Conservation (phyloP, 2,797 vertebrate genomes). For the Apogon hyalosoma region DNA sequence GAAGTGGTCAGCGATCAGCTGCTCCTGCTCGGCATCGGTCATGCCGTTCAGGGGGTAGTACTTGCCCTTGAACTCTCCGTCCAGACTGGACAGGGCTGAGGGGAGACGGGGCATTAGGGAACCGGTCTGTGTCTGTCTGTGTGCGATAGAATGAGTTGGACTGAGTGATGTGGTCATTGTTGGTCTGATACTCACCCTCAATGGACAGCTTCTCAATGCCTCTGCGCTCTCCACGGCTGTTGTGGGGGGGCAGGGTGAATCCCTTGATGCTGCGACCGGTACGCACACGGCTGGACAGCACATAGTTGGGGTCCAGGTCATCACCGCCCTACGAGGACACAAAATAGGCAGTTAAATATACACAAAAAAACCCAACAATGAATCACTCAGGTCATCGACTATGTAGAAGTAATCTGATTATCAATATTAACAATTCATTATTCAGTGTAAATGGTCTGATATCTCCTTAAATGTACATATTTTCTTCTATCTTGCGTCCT, state of each 20-base stretch:
- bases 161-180: neutral
- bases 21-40: conserved; percentile 95
- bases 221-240: conserved; percentile 95
- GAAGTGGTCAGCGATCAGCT: conserved; percentile 96
- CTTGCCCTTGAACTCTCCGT: conserved; percentile 94
- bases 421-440: too few species aligned
- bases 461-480: too few species aligned
- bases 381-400: neutral
- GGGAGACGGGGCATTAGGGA: neutral
- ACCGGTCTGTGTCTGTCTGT: neutral
- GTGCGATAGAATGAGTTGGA: neutral
- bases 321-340: conserved; percentile 88
- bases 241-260: conserved; percentile 96
- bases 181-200: conserved; percentile 84
- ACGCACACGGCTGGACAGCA: conserved; percentile 96
- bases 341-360: too few species aligned
- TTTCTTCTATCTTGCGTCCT: too few species aligned
- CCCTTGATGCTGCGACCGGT: conserved; percentile 96
- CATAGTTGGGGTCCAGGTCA: conserved; percentile 96
- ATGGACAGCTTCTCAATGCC: conserved; percentile 92
- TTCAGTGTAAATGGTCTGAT: too few species aligned
- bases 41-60: conserved; percentile 94
- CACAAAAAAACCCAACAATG: neutral
- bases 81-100: conserved; percentile 90
- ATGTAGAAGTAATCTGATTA: too few species aligned